Evolutionary conservation across 53 echinoderm and acorn worm species (phyloP).

Genomic region (Paelopatides confundens): DNA sequence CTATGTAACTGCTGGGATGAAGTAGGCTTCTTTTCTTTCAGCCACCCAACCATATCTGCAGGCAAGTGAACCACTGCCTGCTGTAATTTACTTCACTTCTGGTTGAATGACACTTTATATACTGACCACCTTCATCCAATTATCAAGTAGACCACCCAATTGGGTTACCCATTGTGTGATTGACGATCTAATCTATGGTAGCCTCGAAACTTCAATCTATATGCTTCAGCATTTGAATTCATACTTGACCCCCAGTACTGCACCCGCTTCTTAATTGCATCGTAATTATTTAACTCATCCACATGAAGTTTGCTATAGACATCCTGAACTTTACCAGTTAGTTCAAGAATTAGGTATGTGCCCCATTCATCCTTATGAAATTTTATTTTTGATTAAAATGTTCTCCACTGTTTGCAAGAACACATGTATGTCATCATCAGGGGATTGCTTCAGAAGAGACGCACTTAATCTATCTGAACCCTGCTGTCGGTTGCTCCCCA

Average conservation of each 20-base stretch:
- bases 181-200: too few relatives aligned
- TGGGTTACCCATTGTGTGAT: too few relatives aligned
- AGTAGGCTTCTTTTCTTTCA: not conserved
- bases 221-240: too few relatives aligned
- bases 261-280: not conserved
- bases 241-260: too few relatives aligned
- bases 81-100: not conserved
- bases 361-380: not conserved
- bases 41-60: not conserved
- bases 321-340: not conserved
- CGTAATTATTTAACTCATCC: not conserved
- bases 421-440: not conserved
- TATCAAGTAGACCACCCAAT: too few relatives aligned
- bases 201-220: too few relatives aligned
- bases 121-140: not conserved
- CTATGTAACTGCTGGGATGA: not conserved
- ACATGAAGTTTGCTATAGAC: not conserved
- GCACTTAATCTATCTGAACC: not conserved
- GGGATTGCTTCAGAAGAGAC: not conserved
- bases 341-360: not conserved
- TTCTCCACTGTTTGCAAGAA: constrained; percentile 1
- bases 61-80: not conserved
- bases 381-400: not conserved
- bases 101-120: not conserved
- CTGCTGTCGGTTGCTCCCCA: not conserved